These are phyloP conservation scores for Leistus spinibarbis DNA, from an alignment of 2,888 invertebrate genomes.

Conservation along the genomic window DNA sequence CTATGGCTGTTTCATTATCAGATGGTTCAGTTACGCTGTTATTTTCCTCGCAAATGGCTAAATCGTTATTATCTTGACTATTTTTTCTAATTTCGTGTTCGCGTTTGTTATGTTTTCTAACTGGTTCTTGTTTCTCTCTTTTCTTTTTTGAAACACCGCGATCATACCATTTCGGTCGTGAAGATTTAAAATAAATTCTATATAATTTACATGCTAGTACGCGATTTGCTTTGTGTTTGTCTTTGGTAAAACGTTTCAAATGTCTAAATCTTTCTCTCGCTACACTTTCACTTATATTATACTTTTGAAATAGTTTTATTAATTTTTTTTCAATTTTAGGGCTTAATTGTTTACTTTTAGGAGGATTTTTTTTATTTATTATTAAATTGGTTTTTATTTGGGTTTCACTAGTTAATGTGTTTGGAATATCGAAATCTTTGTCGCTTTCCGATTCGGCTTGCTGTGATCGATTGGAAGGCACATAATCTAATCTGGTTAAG, in stretches of 20 bases:
- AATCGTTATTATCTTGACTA: not conserved
- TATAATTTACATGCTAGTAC: conserved; percentile 26
- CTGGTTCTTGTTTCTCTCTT: not conserved
- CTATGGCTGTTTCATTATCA: not conserved
- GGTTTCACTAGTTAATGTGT: not conserved
- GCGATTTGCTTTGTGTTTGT: conserved; percentile 16
- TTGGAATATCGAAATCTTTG: not conserved
- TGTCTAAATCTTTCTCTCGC: conserved; percentile 19
- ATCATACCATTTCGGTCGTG: conserved; percentile 3
- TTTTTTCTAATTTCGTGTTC: conserved; percentile 7
- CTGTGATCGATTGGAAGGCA: conserved; percentile 22
- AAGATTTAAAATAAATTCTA: conserved; percentile 20
- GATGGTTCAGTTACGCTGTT: not conserved
- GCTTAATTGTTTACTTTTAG: not conserved
- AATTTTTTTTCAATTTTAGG: conserved; percentile 9
- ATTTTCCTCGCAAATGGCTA: not conserved
- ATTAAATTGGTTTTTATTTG: not conserved
- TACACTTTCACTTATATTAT: conserved; percentile 6
- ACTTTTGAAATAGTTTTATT: conserved; percentile 5
- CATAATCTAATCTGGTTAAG: conserved; percentile 21
- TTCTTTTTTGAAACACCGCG: conserved; percentile 1
- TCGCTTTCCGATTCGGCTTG: conserved; percentile 12
- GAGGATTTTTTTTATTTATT: not conserved
- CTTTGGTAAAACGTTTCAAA: conserved; percentile 29
- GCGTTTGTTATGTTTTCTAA: conserved; percentile 33